A percentile compares a stretch with the other conserved stretches of the same genome.
Conservation (phyloP, 2,888 invertebrate species). For the Cantharis rustica region DNA sequence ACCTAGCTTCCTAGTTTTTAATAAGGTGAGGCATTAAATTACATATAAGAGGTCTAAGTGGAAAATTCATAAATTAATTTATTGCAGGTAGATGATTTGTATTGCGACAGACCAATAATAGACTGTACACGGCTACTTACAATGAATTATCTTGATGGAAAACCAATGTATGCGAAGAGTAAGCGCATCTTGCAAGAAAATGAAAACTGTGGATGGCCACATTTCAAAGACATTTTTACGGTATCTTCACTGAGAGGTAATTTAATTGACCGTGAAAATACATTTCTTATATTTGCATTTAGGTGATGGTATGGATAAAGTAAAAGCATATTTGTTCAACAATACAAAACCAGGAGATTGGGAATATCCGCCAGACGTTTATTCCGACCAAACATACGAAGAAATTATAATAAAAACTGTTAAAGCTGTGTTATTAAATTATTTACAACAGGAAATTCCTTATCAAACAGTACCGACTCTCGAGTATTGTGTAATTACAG, state of each 20-base stretch:
- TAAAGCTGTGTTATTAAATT: slow-evolving; percentile 82
- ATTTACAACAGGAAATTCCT: slow-evolving; percentile 84
- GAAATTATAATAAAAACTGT: slow-evolving; percentile 75
- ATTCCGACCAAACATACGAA: slow-evolving; percentile 77
- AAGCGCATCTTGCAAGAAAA: slow-evolving; percentile 32
- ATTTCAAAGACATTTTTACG: slow-evolving; percentile 89
- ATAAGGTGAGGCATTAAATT: slow-evolving; percentile 69
- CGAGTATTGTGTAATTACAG: slow-evolving; percentile 67
- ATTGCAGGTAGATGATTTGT: slow-evolving; percentile 69
- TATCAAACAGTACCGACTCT: slow-evolving; percentile 71
- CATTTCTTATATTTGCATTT: not conserved
- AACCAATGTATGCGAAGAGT: slow-evolving; percentile 41
- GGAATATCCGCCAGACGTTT: slow-evolving; percentile 68
- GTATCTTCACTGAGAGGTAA: slow-evolving; percentile 80
- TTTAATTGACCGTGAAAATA: slow-evolving; percentile 66
- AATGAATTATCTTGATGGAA: slow-evolving; percentile 55
- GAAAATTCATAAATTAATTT: not conserved
- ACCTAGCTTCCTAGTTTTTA: slow-evolving; percentile 80
- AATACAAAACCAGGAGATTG: slow-evolving; percentile 70
- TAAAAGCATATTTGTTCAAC: slow-evolving; percentile 66
- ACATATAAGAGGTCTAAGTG: no score
- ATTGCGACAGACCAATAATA: slow-evolving; percentile 75
- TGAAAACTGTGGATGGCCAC: slow-evolving; percentile 64
- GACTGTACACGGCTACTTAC: slow-evolving; percentile 73
- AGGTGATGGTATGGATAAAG: slow-evolving; percentile 51